Base-by-base conservation (phyloP, 1,140 invertebrate genomes). In the Drosophila serrata region DNA sequence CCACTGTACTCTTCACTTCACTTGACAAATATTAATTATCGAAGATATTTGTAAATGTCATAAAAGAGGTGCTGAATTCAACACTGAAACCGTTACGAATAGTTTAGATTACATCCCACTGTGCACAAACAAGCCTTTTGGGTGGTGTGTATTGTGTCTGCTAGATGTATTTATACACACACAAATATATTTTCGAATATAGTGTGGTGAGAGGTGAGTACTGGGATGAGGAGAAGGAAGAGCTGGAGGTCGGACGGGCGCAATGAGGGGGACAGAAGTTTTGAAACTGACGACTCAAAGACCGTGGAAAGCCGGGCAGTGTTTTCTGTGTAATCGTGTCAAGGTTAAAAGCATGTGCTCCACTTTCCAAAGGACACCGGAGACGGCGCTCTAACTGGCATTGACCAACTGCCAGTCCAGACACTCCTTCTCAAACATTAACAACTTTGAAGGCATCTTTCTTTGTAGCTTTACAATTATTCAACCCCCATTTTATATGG, bases 281-380 rank as follows among this genome's bases (percentile, higher is more conserved):
- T 69, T 53, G 29, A 45, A 49, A 35, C 53, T 57, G 46, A 29
- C 39, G 46, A 29, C 39, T 46, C 46, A 22, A 65, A 73, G 70
- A 48, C 31, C 72, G 24, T 49, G 55, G 42, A 64, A 76, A 63
- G 40, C 27, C 43, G 63, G 56, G 73, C 39, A 17, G 22, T 33
- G 39, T 48, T 80, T 63, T 70, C 48, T 70, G 60, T 56, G 75
- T 61, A 91, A 81, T 62, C 55, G 65, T 91, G 88, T 91, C 87
- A 91, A 91, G 87, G 87, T 91, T 81, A 42, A 81, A 84, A 56
- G 80, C 72, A 88, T 91, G 65, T 88, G 82, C 78, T 73, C 72
- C 64, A 91, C 57, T 79, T 91, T 53, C 12, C 4, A 64, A 82
- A 87, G 82, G 75, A 85, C 60, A 48, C 45, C 37, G 45, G 45